phyloP scores from a whole-genome alignment of 2,797 vertebrate genomes.

The Ibycter americanus region DNA sequence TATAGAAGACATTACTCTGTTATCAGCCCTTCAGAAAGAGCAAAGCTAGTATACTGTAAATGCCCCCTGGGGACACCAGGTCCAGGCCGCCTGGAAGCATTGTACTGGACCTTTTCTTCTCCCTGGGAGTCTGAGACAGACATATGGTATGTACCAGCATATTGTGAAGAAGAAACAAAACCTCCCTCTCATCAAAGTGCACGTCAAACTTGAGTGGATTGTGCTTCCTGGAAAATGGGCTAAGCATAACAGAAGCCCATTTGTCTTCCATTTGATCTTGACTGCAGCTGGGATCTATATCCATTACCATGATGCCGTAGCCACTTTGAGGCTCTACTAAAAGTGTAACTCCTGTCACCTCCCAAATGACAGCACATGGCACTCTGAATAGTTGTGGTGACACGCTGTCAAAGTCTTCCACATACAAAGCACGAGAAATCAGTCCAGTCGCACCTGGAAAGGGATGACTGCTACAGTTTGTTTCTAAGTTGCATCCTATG shows the following conservation, averaged over 20 bases:
- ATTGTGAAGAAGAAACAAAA: constrained; percentile 47
- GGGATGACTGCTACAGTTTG: neutral
- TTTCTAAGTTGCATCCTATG: neutral
- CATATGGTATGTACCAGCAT: constrained; percentile 7
- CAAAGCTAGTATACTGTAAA: neutral
- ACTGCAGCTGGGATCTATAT: constrained; percentile 71
- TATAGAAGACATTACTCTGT: neutral
- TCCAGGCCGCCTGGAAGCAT: neutral
- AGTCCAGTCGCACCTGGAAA: neutral
- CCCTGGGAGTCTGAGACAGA: constrained; percentile 2
- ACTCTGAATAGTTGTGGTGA: neutral
- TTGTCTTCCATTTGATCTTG: constrained; percentile 77
- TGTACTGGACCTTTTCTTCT: constrained; percentile 35
- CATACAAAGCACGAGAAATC: neutral
- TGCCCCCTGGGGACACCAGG: neutral
- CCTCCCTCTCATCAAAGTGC: constrained; percentile 44
- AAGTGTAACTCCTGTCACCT: neutral
- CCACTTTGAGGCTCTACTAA: neutral
- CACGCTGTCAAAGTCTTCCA: neutral
- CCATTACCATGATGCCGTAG: constrained; percentile 49
- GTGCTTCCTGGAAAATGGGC: constrained; percentile 70
- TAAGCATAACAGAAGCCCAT: constrained; percentile 73
- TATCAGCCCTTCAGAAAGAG: constrained; percentile 18
- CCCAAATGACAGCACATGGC: neutral
- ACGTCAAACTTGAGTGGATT: constrained; percentile 26